A percentile compares a stretch with the other conserved stretches of the same genome.
Evolutionary conservation across 1,140 invertebrate species (phyloP).

Genomic region (Cotesia typhae): DNA sequence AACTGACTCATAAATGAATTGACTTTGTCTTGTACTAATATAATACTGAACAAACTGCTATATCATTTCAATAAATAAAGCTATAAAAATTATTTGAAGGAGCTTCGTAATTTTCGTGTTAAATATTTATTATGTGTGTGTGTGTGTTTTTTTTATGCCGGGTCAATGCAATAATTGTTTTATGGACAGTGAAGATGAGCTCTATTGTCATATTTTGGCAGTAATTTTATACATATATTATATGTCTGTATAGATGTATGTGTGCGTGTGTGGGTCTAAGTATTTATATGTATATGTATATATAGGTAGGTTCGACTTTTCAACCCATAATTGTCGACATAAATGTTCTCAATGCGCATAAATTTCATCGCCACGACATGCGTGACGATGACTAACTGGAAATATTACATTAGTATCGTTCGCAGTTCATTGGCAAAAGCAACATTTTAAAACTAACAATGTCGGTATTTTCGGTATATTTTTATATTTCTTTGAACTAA

Average conservation of each 20-base stretch:
- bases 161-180: not conserved
- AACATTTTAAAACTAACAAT: constrained; percentile 5
- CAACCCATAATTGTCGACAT: constrained; percentile 23
- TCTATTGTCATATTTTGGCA: constrained; percentile 7
- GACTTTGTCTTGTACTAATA: no score
- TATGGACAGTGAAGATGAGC: not conserved
- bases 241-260: no score
- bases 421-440: constrained; percentile 11
- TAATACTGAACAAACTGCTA: no score
- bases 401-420: not conserved
- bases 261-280: no score
- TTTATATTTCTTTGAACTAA: not conserved
- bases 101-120: no score
- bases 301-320: constrained; percentile 3
- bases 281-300: not conserved
- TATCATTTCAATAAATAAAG: no score
- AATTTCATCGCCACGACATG: constrained; percentile 15
- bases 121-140: no score
- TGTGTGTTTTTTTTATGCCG: no score
- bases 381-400: constrained; percentile 16
- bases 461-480: constrained; percentile 1
- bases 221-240: no score
- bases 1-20: no score
- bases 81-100: no score
- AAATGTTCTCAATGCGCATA: constrained; percentile 6